Base-by-base conservation (phyloP, 2,888 invertebrate species). In the Eupithecia dodoneata region DNA sequence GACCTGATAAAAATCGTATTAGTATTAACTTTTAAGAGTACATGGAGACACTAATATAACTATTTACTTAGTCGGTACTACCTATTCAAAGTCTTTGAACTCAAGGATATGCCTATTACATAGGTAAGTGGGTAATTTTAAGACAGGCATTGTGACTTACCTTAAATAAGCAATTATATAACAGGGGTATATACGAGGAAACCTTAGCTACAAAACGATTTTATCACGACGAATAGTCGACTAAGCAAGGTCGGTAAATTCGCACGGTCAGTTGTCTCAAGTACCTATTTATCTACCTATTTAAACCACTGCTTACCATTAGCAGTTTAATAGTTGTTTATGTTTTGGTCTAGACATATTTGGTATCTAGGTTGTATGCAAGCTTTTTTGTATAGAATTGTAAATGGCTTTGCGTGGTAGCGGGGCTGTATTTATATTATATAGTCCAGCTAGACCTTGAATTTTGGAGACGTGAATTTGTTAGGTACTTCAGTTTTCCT, bases 221-320 rank as follows among this genome's bases (percentile, higher is more conserved):
- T 81, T 85, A 87, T 86, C 83, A 80, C 83, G 84, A 55, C n/a
- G n/a, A 55, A n/a, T n/a, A n/a, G 55, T 55, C 55, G n/a, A 84
- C 85, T 85, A 85, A 66, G 69, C 93, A 93, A 93, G 93, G 93
- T 89, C 92, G 89, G 79, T 78, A 80, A 88, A 89, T 93, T 94
- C 94, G 86, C 94, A 94, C 94, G 94, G 87, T 84, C 72, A 55
- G 67, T 71, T 18, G 9, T 49, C 18, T 47, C 44, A 7, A 42
- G 55, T 18, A 59, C 3, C 9, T 13, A 52, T 18, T 2, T 65
- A 63, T 6, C 2, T 49, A 70, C 67, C 2, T 52, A 52, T 12
- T 63, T 63, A 30, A 7, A 18, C 67, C 41, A 44, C 45, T 70
- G 30, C 47, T 47, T 44, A 42, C n/a, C 67, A 42, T 69, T n/a